Percentiles rank a stretch among this genome's conserved stretches.
Evolutionary conservation across 2,113 vertebrate genomes (phyloP).

Genomic region (Zootoca vivipara): DNA sequence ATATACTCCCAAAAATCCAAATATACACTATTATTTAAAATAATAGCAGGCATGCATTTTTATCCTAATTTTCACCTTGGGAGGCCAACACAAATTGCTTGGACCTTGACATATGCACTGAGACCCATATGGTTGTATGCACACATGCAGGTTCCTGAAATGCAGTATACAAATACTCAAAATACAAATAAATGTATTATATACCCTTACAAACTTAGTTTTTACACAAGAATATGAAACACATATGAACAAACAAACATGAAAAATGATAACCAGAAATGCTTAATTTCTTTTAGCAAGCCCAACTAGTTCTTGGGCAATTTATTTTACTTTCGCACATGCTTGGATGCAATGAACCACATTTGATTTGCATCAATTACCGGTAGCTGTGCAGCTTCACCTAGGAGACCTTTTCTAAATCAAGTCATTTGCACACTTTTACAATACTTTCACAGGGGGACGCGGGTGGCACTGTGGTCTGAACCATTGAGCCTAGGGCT

Average conservation of each 20-base stretch:
- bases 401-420: not conserved
- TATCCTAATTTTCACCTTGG: not conserved
- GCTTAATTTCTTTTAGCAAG: not conserved
- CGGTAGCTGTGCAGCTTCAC: not conserved
- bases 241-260: not conserved
- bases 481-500: no score
- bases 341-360: not conserved
- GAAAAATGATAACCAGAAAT: not conserved
- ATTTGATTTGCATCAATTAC: not conserved
- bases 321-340: not conserved
- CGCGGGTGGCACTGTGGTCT: no score
- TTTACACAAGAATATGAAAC: not conserved
- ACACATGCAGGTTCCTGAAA: not conserved
- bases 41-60: not conserved
- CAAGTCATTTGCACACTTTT: slow-evolving; percentile 9
- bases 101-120: not conserved
- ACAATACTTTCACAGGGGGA: slow-evolving; percentile 22
- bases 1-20: not conserved
- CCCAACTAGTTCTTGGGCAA: not conserved
- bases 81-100: not conserved
- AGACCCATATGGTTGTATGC: not conserved
- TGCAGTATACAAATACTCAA: not conserved
- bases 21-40: not conserved
- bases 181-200: not conserved
- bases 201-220: not conserved